These are phyloP conservation scores for Eunapius fragilis DNA, from an alignment of 37 sponge, comb jelly and placozoan species.

Conservation along the genomic window DNA sequence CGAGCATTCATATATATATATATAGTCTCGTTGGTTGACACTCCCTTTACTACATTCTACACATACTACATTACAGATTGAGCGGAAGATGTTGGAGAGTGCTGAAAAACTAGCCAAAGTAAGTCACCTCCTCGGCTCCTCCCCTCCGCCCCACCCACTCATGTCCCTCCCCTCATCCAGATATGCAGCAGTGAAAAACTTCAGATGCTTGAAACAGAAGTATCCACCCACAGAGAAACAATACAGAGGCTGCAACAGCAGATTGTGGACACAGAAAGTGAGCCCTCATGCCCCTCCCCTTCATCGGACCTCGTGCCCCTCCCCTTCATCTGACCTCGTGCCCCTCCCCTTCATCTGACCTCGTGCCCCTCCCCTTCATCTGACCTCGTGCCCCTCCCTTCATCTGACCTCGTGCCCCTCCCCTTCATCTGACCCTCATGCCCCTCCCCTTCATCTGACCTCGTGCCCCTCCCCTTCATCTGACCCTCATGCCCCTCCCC, in stretches of 20 bases:
- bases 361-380: neutral
- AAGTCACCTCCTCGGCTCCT: neutral
- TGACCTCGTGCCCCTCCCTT: too few species aligned
- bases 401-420: neutral
- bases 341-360: neutral
- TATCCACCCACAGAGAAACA: constrained; percentile 30
- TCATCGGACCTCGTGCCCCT: neutral
- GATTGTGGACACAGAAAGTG: constrained; percentile 21
- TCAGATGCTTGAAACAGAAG: constrained; percentile 19
- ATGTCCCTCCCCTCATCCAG: neutral
- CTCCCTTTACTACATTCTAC: too few species aligned
- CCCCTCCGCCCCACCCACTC: neutral
- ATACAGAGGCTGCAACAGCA: constrained; percentile 9
- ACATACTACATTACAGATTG: constrained; percentile 19
- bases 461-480: neutral
- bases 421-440: neutral
- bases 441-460: neutral
- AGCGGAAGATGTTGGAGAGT: constrained; percentile 63
- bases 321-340: neutral
- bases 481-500: neutral
- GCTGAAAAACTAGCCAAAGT: constrained; percentile 34
- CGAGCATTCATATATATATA: too few species aligned
- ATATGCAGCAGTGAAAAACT: constrained; percentile 6
- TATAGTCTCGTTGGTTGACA: too few species aligned
- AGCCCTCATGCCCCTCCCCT: constrained; percentile 1